These are phyloP conservation scores for Falco naumanni DNA, from an alignment of 2,797 vertebrate genomes.

Conservation along the genomic window DNA sequence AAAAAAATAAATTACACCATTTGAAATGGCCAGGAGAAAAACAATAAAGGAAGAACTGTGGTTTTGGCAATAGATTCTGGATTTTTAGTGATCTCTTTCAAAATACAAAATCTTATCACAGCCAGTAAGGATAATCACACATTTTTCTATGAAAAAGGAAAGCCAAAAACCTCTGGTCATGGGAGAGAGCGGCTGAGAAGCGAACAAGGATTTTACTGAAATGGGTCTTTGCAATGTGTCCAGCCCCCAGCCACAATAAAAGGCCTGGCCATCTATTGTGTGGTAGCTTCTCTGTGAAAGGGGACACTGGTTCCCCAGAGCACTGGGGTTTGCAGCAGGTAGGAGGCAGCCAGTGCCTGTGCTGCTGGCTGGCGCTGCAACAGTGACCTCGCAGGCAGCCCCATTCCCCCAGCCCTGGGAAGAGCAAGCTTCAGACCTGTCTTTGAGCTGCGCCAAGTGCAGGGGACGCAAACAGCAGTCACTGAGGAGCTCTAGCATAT, in stretches of 20 bases:
- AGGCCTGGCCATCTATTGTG: neutral
- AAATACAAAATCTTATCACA: neutral
- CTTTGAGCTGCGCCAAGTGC: neutral
- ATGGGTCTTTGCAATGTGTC: neutral
- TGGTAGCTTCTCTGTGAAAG: neutral
- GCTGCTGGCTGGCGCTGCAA: accelerated
- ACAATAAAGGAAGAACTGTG: neutral
- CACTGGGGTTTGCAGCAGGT: neutral
- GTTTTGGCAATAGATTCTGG: neutral
- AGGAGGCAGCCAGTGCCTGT: neutral
- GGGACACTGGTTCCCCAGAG: neutral
- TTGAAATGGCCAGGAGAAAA: neutral
- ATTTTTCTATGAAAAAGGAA: neutral
- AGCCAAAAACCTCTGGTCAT: neutral
- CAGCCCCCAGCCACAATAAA: neutral
- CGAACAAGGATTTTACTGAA: neutral
- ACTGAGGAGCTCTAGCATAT: too few relatives aligned
- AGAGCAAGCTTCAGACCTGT: neutral
- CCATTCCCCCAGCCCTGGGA: neutral
- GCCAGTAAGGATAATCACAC: neutral
- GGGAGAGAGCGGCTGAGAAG: neutral
- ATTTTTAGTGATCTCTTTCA: neutral
- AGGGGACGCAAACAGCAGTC: neutral
- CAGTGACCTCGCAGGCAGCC: neutral
- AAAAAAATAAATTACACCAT: neutral